Base-by-base conservation (phyloP, 2,113 vertebrate genomes). In the Synodontis membranacea region DNA sequence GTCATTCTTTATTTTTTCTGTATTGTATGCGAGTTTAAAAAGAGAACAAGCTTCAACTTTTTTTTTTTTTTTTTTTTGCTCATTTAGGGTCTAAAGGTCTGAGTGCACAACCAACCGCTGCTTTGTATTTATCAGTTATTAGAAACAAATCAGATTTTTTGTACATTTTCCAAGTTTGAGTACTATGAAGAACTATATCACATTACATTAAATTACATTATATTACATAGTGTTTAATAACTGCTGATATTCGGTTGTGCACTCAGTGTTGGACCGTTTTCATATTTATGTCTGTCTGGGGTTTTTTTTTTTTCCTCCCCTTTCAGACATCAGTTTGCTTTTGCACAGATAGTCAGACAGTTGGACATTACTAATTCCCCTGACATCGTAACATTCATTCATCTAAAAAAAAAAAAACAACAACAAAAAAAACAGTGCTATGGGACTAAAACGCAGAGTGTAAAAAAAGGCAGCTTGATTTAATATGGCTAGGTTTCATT, bases 391-490 rank as follows among this genome's bases (percentile, higher is more conserved):
- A 86, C 81, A 83, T 86, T 80, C 60, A 66, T 64, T 82, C 6
- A 44, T n/a, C 17, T 81, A 34, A 54, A 54, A 54, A 48, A 5
- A 70, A 21, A 39, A 74, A 28, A 58, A 74, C 7, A 44, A 50
- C 79, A 64, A 60, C 75, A 84, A 74, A 14, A 44, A 50, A 85
- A 64, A 60, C 75, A 84, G 39, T 74, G 68, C 78, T 82, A 78
- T 82, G 79, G 64, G 64, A 68, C 12, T 87, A 68, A 85, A 80
- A 80, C 31, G 70, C 60, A 68, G 37, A 54, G 7, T 11, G n/a
- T 62, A 84, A 87, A 89, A n/a, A 80, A 87, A 84, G 85, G 78
- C 86, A 89, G 44, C 48, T 50, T 75, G 54, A 89, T 54, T 70
- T 42, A 2, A n/a, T 78, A 89, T 88, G 86, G 86, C 74, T 86